Base-by-base conservation (phyloP, 2,888 invertebrate genomes). In the Xylocampa areola region DNA sequence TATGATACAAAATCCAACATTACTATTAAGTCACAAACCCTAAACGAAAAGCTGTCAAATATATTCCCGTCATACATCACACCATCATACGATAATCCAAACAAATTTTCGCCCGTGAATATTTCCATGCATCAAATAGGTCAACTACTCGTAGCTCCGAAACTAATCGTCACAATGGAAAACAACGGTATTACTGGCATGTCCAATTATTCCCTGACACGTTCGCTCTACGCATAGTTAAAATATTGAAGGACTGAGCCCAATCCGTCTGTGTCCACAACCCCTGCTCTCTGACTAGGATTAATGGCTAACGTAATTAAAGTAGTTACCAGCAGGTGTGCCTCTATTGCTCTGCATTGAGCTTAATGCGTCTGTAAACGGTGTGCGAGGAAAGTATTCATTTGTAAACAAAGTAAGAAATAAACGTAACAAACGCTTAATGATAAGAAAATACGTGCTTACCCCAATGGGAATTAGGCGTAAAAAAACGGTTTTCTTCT, bases 301-400 rank as follows among this genome's bases (percentile, higher is more conserved):
- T 90, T 88, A 91, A 91, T 91, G 84, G 64, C 72, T 76, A 76
- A 80, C 83, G 85, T 89, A 91, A 90, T 91, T 91, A 91, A 88
- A 91, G 84, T 88, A 88, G 88, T 89, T 85, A 86, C 82, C 84
- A 82, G 79, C 88, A 89, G 90, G 88, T 89, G 89, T 79, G 78
- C 80, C 81, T 78, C 77, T 81, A 73, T 66, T 67, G 61, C 70
- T 59, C 44, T 27, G 51, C 54, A 72, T 62, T 59, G 52, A 59
- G 37, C 55, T 44, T 57, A 69, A 73, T 65, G 61, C 39, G 36
- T 44, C 45, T 41, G 54, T 63, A 63, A 57, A 48, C 49, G 30
- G 6, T 30, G 43, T 30, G 25, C 32, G 23, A 17, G 36, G 36
- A 61, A 47, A 54, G 33, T 48, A 51, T 45, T 40, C 16, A 48